phyloP scores from a whole-genome alignment of 30 jellyfish, hydroid and myxozoan species.

The Catostylus mosaicus region DNA sequence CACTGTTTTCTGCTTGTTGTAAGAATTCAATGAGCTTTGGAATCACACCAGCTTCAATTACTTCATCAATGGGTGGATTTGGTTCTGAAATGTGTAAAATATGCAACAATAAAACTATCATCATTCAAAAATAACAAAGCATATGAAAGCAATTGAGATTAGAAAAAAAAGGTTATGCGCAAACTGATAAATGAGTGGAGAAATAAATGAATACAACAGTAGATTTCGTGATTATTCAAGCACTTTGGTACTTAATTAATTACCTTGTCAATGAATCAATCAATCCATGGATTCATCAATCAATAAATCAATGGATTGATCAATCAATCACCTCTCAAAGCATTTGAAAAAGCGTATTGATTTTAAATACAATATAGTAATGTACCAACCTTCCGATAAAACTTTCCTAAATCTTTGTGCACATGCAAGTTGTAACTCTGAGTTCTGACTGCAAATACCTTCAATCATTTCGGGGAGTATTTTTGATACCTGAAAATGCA shows the following conservation, averaged over 20 bases:
- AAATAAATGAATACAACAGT: too few relatives aligned
- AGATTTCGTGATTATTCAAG: too few relatives aligned
- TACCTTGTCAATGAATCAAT: too few relatives aligned
- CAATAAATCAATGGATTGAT: neutral
- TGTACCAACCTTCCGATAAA: slow-evolving; percentile 80
- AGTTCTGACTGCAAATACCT: slow-evolving; percentile 60
- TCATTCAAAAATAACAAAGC: too few relatives aligned
- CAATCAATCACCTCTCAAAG: too few relatives aligned
- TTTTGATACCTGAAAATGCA: slow-evolving; percentile 32
- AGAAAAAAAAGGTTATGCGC: too few relatives aligned
- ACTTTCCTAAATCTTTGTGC: slow-evolving; percentile 84
- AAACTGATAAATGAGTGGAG: too few relatives aligned
- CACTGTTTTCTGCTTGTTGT: slow-evolving; percentile 77
- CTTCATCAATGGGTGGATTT: slow-evolving; percentile 96
- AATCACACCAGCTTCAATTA: slow-evolving; percentile 86
- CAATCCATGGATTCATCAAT: too few relatives aligned
- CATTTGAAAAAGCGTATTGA: too few relatives aligned
- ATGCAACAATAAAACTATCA: neutral
- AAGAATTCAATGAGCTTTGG: slow-evolving; percentile 85
- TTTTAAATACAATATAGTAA: neutral
- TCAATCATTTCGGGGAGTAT: slow-evolving; percentile 63
- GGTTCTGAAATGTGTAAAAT: slow-evolving; percentile 65
- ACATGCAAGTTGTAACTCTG: slow-evolving; percentile 73
- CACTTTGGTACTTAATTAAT: too few relatives aligned
- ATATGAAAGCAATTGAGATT: too few relatives aligned